Percentiles rank a stretch among this genome's conserved stretches.
phyloP scores from a whole-genome alignment of 1,140 invertebrate species.

The Saccostrea echinata region DNA sequence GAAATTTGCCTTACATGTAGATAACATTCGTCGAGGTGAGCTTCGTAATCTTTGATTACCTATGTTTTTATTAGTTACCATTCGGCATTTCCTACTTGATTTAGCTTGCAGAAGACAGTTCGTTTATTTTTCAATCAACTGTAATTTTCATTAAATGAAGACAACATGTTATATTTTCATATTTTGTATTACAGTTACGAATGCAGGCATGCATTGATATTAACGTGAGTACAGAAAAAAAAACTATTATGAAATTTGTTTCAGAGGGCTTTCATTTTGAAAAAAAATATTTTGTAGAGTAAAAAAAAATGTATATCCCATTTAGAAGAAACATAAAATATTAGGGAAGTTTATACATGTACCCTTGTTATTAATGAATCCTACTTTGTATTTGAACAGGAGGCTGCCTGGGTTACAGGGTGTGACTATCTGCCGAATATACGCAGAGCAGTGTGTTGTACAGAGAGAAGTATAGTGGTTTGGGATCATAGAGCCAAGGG shows the following conservation, averaged over 20 bases:
- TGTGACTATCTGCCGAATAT: conserved; percentile 77
- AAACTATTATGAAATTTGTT: not conserved
- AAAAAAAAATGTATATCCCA: too few relatives aligned
- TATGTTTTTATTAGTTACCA: not conserved
- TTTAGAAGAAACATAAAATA: too few relatives aligned
- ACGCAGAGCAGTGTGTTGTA: conserved; percentile 73
- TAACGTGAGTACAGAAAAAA: conserved; percentile 70
- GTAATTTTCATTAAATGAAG: not conserved
- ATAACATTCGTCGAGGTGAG: too few relatives aligned
- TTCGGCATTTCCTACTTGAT: not conserved
- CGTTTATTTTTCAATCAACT: too few relatives aligned
- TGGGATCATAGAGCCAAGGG: conserved; percentile 79
- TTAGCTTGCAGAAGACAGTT: not conserved
- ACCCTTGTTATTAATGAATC: not conserved
- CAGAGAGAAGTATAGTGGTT: conserved; percentile 76
- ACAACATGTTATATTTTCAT: not conserved
- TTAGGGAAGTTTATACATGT: too few relatives aligned
- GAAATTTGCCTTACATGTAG: too few relatives aligned
- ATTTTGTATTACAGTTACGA: conserved; percentile 69
- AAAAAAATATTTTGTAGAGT: too few relatives aligned
- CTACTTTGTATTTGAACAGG: conserved; percentile 59
- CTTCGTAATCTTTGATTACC: too few relatives aligned
- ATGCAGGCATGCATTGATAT: conserved; percentile 75
- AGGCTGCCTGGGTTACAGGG: conserved; percentile 77
- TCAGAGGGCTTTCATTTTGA: too few relatives aligned